A percentile compares a stretch with the other conserved stretches of the same genome.
phyloP scores from a whole-genome alignment of 2,888 invertebrate species.

The Pardosa pseudoannulata region DNA sequence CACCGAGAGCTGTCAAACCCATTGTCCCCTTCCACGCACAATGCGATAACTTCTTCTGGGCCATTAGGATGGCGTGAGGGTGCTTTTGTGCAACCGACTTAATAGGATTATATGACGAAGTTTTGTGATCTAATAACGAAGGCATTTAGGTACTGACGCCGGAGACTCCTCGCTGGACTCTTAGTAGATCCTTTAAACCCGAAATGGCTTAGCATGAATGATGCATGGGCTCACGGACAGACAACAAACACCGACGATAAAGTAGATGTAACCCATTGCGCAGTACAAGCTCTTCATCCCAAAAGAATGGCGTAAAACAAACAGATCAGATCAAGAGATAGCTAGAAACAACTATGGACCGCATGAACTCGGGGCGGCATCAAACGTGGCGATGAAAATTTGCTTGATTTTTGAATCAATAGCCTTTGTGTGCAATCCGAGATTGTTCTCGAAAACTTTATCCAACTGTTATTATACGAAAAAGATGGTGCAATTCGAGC shows the following conservation, averaged over 20 bases:
- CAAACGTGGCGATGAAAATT: too few species aligned
- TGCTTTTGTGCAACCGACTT: constrained; percentile 7
- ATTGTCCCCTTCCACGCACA: background rate
- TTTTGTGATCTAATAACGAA: background rate
- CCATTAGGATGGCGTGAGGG: constrained; percentile 5
- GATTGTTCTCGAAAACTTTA: too few species aligned
- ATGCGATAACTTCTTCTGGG: background rate
- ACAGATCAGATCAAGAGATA: background rate
- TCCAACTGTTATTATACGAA: too few species aligned
- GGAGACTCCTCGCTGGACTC: background rate
- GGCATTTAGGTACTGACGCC: background rate
- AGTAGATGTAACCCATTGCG: too few species aligned
- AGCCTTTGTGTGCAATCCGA: too few species aligned
- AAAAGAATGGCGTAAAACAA: background rate
- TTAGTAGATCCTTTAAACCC: background rate
- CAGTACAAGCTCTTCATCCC: too few species aligned
- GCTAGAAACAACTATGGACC: background rate
- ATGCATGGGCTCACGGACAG: too few species aligned
- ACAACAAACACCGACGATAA: too few species aligned
- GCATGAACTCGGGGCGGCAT: background rate
- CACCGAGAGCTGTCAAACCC: constrained; percentile 1
- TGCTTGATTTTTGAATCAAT: too few species aligned
- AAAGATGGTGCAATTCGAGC: too few species aligned
- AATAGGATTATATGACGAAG: constrained; percentile 14
- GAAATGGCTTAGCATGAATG: too few species aligned